A percentile compares a stretch with the other conserved stretches of the same genome.
Conservation (phyloP, 2,797 vertebrate genomes). For the Eutrigla gurnardus region DNA sequence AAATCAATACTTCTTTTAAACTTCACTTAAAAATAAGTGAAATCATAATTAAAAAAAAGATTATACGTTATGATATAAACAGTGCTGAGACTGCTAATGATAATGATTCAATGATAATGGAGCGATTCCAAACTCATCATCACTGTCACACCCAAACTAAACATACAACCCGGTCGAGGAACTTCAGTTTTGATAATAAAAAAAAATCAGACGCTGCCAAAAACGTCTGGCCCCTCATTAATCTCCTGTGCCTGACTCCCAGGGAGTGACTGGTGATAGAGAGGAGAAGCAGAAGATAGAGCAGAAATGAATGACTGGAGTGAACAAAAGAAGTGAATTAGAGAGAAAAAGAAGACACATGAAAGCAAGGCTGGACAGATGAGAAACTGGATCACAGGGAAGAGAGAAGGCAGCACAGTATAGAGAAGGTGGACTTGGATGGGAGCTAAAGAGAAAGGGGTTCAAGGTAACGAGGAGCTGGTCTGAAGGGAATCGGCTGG, state of each 20-base stretch:
- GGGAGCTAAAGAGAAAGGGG: constrained; percentile 41
- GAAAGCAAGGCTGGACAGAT: constrained; percentile 54
- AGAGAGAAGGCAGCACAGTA: constrained; percentile 35
- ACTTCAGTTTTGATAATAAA: constrained; percentile 78
- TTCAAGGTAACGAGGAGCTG: constrained; percentile 31
- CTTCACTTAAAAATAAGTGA: neutral
- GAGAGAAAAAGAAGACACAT: constrained; percentile 50
- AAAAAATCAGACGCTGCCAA: constrained; percentile 76
- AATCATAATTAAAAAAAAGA: neutral
- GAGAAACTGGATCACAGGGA: constrained; percentile 61
- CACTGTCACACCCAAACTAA: constrained; percentile 50
- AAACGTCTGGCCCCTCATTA: constrained; percentile 74
- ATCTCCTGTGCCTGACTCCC: constrained; percentile 72
- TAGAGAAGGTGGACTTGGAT: constrained; percentile 29
- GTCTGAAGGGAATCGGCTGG: constrained; percentile 36
- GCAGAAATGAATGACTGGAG: constrained; percentile 40
- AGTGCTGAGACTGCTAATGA: constrained; percentile 1
- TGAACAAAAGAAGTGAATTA: constrained; percentile 64
- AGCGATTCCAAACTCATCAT: constrained; percentile 71
- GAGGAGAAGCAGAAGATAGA: constrained; percentile 61
- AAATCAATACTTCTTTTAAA: constrained; percentile 1
- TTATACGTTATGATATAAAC: constrained; percentile 1
- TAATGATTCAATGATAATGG: constrained; percentile 65
- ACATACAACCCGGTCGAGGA: constrained; percentile 66
- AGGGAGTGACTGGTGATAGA: constrained; percentile 63